Base-by-base conservation (phyloP, 2,113 vertebrate species). In the Neolamprologus sp. region DNA sequence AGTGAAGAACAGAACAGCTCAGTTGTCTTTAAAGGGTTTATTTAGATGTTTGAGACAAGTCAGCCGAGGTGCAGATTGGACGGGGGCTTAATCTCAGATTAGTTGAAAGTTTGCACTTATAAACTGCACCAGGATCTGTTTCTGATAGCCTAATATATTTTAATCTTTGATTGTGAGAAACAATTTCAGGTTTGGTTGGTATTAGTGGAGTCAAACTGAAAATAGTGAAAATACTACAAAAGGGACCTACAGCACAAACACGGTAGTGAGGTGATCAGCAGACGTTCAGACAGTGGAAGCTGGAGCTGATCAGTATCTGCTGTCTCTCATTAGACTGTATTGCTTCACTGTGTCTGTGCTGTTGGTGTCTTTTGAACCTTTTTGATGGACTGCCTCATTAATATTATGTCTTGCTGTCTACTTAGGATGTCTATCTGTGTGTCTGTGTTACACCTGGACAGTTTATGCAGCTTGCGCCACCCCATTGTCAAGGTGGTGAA, bases 211-310 rank as follows among this genome's bases (percentile, higher is more conserved):
- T 12, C 17, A 35, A 1, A 63, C 17, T 35, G 17, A 35, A 63
- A 63, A 12, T 63, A 11, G 16, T 33, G 58, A 63, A 63, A 4
- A 63, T 63, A 35, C 30, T 19, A 63, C 55, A 57, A 57, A 57
- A 57, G 4, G 54, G 11, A 57, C 54, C 12, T 26, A 0, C 57
- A 60, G 12, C 21, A 5, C 21, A 30, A 63, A 35, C 0, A 3
- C 9, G 9, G 17, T 65, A n/a, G 6, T 65, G 60, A 35, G 30
- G 30, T 63, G 58, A 35, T 65, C 16, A n/a, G 30, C 60, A 65
- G 60, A 35, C 1, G 9, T n/a, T 63, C 58, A 35, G 30, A 63
- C 58, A 35, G 58, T n/a, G 30, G 60, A 35, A 35, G 30, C 60
- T 65, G 60, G 9, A 63, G 58, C 30, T 35, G 58, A 63, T 65